Percentiles rank a stretch among this genome's conserved stretches.
Conservation (phyloP, 2,113 vertebrate genomes). For the Brachyhypopomus gauderio region DNA sequence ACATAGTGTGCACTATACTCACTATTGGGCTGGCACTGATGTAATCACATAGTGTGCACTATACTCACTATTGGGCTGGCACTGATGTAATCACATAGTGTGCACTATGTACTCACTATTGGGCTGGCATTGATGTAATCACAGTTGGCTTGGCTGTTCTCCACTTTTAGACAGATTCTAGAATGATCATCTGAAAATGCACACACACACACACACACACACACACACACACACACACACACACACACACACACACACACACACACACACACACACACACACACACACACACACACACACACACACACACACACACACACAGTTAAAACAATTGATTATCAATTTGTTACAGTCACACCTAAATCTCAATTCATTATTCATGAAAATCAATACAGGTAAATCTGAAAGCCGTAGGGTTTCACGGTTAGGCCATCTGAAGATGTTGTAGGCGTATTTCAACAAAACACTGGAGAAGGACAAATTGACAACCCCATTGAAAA, state of each 20-base stretch:
- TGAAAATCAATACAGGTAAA: too few relatives aligned
- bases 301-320: too few relatives aligned
- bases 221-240: background rate
- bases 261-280: too few relatives aligned
- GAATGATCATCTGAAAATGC: slow-evolving; percentile 89
- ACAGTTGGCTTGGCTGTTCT: slow-evolving; percentile 85
- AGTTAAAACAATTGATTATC: too few relatives aligned
- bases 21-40: slow-evolving; percentile 93
- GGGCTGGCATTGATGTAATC: slow-evolving; percentile 85
- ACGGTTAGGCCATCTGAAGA: too few relatives aligned
- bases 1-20: slow-evolving; percentile 68
- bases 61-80: slow-evolving; percentile 97
- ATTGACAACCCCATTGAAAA: too few relatives aligned
- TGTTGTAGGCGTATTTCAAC: too few relatives aligned
- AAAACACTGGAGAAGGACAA: too few relatives aligned
- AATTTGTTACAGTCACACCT: too few relatives aligned
- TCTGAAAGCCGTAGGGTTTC: too few relatives aligned
- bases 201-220: slow-evolving; percentile 30
- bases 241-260: background rate
- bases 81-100: slow-evolving; percentile 49
- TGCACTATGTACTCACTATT: too few relatives aligned
- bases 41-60: slow-evolving; percentile 17
- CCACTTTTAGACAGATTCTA: slow-evolving; percentile 86
- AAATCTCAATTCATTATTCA: too few relatives aligned
- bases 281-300: background rate